Base-by-base conservation (phyloP, 2,888 invertebrate genomes). In the Pachymerium ferrugineum region DNA sequence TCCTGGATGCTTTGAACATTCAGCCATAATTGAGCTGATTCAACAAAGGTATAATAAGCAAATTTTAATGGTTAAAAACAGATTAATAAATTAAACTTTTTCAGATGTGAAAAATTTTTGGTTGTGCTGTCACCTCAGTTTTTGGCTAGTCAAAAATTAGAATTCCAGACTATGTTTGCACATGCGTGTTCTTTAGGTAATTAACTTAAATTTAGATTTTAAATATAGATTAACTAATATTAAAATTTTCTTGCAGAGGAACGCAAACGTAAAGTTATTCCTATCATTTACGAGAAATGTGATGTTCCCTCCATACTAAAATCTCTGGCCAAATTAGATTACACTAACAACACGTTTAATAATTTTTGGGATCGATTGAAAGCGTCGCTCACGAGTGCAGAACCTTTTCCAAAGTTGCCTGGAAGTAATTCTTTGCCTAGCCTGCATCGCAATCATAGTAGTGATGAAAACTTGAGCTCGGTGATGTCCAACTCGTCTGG, bases 1-100 rank as follows among this genome's bases (percentile, higher is more conserved):
- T 2, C 74, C 71, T 10, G 79, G 78, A 14, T 68, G 73, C 25
- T 70, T 75, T 28, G 77, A 77, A 72, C 76, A 76, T 31, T 77
- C 75, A 33, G 76, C 77, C 6, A 75, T 76, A 38, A 74, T 78
- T 19, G 70, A 76, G 22, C 30, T 78, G 25, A 79, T 79, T 10
- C 31, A 30, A 30, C 16, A 30, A 29, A 68, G 31, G 68, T 30
- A 68, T 25, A n/a, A 22, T 67, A 16, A 19, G 29, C 3, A 22
- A 62, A 16, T 25, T 62, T 12, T 1, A 8, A 2, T 2, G 12
- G 22, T 6, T 62, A 3, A 3, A 62, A 6, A 16, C 5, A 62
- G 29, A 4, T 16, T 19, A 67, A 67, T 67, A 12, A 38, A 1
- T 38, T 29, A 28, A 29, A 1, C 29, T 71, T 8, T 38, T 71